A percentile compares a stretch with the other conserved stretches of the same genome.
Evolutionary conservation across 2,113 vertebrate genomes (phyloP).

Genomic region (Erinaceus europaeus): DNA sequence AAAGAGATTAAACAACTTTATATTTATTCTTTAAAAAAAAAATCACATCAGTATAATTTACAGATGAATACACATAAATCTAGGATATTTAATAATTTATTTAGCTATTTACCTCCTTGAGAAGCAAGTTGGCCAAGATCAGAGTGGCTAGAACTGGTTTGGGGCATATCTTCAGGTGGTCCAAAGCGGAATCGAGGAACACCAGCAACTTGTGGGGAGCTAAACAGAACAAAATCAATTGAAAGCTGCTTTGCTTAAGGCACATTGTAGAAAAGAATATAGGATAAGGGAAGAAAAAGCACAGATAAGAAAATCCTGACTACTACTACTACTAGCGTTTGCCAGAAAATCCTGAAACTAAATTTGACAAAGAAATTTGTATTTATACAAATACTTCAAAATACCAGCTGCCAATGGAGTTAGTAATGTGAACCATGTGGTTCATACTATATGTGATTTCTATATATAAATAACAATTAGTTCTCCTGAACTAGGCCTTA

Average conservation of each 20-base stretch:
- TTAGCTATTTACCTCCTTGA: conserved; percentile 90
- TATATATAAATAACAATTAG: too few species aligned
- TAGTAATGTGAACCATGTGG: not conserved
- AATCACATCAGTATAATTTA: not conserved
- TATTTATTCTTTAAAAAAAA: too few species aligned
- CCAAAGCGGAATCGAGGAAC: conserved; percentile 94
- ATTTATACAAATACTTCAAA: not conserved
- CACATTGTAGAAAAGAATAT: not conserved
- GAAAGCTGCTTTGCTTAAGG: conserved; percentile 16
- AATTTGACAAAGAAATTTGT: not conserved
- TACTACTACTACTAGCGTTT: too few species aligned
- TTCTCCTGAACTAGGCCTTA: not conserved
- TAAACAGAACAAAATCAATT: conserved; percentile 66
- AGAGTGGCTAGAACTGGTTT: conserved; percentile 93
- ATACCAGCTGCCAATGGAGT: not conserved
- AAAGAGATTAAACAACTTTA: not conserved
- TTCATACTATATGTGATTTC: not conserved
- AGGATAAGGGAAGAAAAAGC: not conserved
- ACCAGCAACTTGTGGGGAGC: conserved; percentile 94
- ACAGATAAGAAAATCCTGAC: too few species aligned
- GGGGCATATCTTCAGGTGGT: conserved; percentile 91
- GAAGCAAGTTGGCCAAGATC: conserved; percentile 95
- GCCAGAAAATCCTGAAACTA: not conserved
- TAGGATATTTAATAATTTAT: not conserved
- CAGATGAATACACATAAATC: not conserved